Conservation (phyloP, 2,113 vertebrate species). For the Heloderma charlesbogerti region DNA sequence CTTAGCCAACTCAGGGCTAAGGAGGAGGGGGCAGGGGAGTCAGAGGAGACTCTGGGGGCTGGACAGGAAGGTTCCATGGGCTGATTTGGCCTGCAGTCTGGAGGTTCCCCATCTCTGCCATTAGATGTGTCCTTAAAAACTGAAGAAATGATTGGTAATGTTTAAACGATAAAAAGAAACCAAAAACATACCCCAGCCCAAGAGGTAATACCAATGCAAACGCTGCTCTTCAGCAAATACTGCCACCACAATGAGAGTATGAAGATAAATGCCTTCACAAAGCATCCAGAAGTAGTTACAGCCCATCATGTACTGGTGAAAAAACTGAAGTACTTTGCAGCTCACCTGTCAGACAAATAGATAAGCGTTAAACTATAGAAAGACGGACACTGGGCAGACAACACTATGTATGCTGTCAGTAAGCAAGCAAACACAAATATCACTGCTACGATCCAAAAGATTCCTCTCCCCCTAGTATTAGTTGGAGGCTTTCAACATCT, state of each 20-base stretch:
- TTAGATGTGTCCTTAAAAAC: neutral
- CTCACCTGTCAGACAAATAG: conserved; percentile 80
- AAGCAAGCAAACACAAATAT: conserved; percentile 16
- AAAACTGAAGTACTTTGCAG: conserved; percentile 95
- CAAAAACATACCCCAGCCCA: conserved; percentile 94
- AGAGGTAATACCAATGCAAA: conserved; percentile 94
- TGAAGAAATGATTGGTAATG: neutral
- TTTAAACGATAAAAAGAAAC: neutral
- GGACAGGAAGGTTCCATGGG: too few relatives aligned
- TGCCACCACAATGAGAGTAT: conserved; percentile 94
- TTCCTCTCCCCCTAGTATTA: neutral
- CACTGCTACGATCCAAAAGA: neutral
- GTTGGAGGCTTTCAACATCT: neutral
- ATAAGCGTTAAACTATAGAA: conserved; percentile 31
- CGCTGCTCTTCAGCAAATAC: conserved; percentile 92
- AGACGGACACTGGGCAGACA: neutral
- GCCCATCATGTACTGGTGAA: conserved; percentile 95
- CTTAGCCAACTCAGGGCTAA: too few relatives aligned
- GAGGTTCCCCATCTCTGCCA: too few relatives aligned
- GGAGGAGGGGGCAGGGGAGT: too few relatives aligned
- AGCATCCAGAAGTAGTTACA: conserved; percentile 99
- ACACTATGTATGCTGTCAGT: neutral
- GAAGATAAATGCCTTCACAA: conserved; percentile 96
- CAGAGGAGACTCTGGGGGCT: too few relatives aligned
- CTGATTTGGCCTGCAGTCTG: too few relatives aligned